Conservation (phyloP, 2,113 vertebrate species). For the Halichoerus grypus region DNA sequence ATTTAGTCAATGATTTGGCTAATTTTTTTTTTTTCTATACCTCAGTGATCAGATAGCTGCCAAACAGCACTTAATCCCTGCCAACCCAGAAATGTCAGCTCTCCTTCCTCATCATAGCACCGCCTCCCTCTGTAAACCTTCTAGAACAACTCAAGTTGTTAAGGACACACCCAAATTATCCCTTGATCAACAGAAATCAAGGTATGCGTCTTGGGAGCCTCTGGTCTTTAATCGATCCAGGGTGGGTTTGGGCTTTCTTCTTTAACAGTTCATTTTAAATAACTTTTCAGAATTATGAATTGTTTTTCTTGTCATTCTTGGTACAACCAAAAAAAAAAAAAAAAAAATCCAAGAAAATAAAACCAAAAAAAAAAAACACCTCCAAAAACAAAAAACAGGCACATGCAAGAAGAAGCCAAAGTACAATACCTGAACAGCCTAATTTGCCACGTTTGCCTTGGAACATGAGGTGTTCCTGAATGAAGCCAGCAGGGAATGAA, state of each 20-base stretch:
- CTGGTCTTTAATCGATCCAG: not conserved
- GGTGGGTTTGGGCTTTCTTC: not conserved
- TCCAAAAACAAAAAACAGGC: not conserved
- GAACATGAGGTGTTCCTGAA: not conserved
- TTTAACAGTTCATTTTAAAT: not conserved
- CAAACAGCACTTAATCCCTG: not conserved
- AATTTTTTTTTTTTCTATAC: not conserved
- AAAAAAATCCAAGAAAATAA: not conserved
- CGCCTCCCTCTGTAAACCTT: not conserved
- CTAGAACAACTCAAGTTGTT: not conserved
- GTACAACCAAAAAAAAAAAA: not conserved
- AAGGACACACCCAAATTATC: conserved; percentile 15
- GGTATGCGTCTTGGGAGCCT: not conserved
- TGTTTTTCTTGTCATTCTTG: conserved; percentile 48
- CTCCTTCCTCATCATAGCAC: not conserved
- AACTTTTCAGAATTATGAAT: not conserved
- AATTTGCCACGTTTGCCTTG: not conserved
- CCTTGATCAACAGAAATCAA: conserved; percentile 22
- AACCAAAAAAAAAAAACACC: not conserved
- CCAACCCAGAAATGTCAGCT: conserved; percentile 32
- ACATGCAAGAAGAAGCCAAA: not conserved
- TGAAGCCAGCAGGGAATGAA: not conserved
- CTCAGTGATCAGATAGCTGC: not conserved
- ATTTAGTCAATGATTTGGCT: not conserved
- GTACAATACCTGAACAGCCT: not conserved